phyloP scores from a whole-genome alignment of 2,113 vertebrate genomes.

The Toxostoma redivivum region DNA sequence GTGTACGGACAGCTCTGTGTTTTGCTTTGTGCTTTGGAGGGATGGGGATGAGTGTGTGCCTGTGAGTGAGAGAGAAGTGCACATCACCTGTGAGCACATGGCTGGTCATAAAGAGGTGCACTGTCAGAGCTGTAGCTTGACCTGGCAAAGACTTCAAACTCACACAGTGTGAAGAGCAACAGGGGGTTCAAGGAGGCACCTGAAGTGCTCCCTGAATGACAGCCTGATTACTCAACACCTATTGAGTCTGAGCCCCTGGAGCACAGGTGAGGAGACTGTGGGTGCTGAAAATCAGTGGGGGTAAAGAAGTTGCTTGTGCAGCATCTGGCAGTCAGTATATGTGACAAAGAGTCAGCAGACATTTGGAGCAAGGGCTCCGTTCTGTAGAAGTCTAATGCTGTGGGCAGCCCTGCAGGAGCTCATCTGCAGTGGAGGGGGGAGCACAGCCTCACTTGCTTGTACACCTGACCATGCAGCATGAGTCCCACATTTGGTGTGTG shows the following conservation, averaged over 20 bases:
- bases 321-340: not conserved
- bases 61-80: not conserved
- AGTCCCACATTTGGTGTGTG: accelerated
- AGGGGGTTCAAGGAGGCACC: not conserved
- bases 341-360: accelerated
- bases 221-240: not conserved
- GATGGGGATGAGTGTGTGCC: accelerated
- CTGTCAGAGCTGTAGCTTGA: not conserved
- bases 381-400: not conserved
- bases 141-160: not conserved
- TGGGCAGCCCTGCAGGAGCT: not conserved
- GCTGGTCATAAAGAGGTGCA: not conserved
- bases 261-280: not conserved
- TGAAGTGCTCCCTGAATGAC: accelerated
- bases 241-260: not conserved
- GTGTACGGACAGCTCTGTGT: not conserved
- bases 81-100: accelerated
- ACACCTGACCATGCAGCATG: no score
- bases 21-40: not conserved
- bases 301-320: not conserved
- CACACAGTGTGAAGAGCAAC: accelerated
- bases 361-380: not conserved
- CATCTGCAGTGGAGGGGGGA: not conserved
- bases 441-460: accelerated
- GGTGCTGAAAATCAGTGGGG: not conserved